These are phyloP conservation scores for Prinia subflava DNA, from an alignment of 2,113 vertebrate genomes.

Conservation along the genomic window DNA sequence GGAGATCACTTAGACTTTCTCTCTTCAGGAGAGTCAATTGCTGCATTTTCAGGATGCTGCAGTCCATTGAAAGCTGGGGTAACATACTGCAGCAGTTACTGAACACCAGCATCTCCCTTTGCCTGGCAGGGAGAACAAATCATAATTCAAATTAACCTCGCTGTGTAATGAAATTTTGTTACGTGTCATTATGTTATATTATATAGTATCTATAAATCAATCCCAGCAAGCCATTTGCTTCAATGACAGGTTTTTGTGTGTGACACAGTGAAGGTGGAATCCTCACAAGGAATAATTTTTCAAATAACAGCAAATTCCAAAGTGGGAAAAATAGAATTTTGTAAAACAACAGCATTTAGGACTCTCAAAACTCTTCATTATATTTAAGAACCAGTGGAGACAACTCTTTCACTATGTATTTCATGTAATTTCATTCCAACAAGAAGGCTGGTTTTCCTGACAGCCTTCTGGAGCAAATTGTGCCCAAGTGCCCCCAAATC, in stretches of 20 bases:
- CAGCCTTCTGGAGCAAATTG: background rate
- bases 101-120: background rate
- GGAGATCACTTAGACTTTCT: background rate
- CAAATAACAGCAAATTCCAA: background rate
- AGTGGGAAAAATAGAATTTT: background rate
- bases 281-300: background rate
- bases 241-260: background rate
- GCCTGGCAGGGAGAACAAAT: constrained; percentile 12
- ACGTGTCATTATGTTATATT: background rate
- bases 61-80: background rate
- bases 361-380: background rate
- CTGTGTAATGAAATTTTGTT: constrained; percentile 23
- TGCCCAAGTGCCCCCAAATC: background rate
- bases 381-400: background rate
- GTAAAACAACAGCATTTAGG: background rate
- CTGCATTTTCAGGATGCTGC: background rate
- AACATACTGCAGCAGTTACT: background rate
- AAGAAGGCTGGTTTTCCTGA: background rate
- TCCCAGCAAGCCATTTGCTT: background rate
- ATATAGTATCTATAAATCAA: constrained; percentile 10
- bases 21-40: background rate
- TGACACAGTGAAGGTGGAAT: background rate
- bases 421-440: background rate
- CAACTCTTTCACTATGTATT: background rate
- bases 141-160: constrained; percentile 51